Evolutionary conservation across 2,113 vertebrate species (phyloP).

Genomic region (Apus apus): DNA sequence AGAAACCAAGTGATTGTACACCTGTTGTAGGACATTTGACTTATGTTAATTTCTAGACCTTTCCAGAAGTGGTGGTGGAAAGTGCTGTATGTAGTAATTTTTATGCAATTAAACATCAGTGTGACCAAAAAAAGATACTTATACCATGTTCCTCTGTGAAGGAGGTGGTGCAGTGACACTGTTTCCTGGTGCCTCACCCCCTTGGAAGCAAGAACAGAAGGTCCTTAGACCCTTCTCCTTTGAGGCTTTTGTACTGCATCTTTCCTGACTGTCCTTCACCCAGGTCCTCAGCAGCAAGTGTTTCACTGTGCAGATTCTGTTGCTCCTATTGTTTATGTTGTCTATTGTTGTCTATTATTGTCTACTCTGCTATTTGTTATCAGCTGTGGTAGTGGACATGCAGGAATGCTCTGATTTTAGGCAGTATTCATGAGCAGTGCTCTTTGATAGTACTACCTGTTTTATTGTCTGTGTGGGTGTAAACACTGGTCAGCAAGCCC

Average conservation of each 20-base stretch:
- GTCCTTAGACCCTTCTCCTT: not conserved
- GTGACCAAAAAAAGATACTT: not conserved
- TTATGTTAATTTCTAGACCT: not conserved
- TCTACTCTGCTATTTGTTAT: not conserved
- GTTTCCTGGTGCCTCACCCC: not conserved
- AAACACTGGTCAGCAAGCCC: not conserved
- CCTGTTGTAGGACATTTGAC: not conserved
- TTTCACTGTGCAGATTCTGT: not conserved
- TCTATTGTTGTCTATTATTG: not conserved
- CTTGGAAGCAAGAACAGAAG: not conserved
- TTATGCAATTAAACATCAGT: not conserved
- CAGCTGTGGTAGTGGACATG: not conserved
- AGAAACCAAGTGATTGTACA: not conserved
- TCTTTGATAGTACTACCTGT: not conserved
- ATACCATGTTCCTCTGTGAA: not conserved
- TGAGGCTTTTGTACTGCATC: not conserved
- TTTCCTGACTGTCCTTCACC: not conserved
- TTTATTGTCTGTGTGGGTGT: not conserved
- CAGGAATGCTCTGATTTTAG: not conserved
- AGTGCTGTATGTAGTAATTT: not conserved
- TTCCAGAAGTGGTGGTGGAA: not conserved
- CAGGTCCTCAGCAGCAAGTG: not conserved
- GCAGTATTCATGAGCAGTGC: not conserved
- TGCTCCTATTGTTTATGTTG: not conserved
- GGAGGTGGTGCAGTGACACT: not conserved